A percentile compares a stretch with the other conserved stretches of the same genome.
Evolutionary conservation across 2,113 vertebrate species (phyloP).

Genomic region (Cairina moschata): DNA sequence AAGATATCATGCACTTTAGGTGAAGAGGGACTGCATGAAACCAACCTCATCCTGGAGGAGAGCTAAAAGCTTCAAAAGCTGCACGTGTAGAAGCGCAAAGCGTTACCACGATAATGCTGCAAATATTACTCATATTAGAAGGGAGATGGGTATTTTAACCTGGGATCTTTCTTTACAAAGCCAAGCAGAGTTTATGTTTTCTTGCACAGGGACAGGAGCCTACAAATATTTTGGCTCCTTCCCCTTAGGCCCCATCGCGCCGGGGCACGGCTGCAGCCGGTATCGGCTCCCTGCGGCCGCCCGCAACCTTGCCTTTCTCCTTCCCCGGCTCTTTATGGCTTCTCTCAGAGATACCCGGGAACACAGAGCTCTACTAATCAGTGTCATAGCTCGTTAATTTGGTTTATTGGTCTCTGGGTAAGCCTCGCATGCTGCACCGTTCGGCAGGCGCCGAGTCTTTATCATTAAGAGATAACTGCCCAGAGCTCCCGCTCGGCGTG

Average conservation of each 20-base stretch:
- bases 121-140: background rate
- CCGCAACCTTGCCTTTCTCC: conserved; percentile 12
- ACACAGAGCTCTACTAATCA: conserved; percentile 1
- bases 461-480: background rate
- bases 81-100: background rate
- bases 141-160: background rate
- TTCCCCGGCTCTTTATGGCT: background rate
- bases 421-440: background rate
- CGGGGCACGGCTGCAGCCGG: background rate
- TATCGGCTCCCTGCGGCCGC: background rate
- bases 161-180: no score
- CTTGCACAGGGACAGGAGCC: background rate
- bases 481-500: background rate
- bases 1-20: no score
- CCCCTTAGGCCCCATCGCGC: no score
- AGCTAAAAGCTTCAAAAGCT: background rate
- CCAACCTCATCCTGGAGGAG: no score
- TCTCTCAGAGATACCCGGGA: background rate
- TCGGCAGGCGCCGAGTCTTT: background rate
- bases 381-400: conserved; percentile 42
- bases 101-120: background rate
- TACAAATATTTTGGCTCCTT: background rate
- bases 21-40: background rate
- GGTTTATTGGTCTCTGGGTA: conserved; percentile 19
- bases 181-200: accelerated